These are phyloP conservation scores for Parnassius orleans DNA, from an alignment of 2,888 invertebrate species.

Conservation along the genomic window DNA sequence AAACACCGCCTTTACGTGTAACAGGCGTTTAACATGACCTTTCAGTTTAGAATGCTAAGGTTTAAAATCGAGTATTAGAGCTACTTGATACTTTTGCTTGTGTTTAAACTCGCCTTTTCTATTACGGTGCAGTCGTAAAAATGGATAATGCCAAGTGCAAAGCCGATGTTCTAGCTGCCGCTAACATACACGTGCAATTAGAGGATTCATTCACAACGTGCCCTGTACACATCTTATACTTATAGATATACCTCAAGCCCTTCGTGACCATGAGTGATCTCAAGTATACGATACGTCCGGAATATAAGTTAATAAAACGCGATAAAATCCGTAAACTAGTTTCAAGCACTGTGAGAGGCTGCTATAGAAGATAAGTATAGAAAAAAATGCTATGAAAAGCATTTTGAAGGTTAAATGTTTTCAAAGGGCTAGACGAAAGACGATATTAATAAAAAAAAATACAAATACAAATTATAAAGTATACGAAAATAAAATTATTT, in stretches of 20 bases:
- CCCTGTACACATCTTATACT: constrained; percentile 10
- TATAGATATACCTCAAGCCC: background rate
- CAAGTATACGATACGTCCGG: too few relatives aligned
- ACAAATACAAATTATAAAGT: too few relatives aligned
- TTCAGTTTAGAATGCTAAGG: constrained; percentile 27
- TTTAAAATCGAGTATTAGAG: constrained; percentile 31
- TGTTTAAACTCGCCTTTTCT: constrained; percentile 47
- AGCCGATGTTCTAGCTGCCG: constrained; percentile 35
- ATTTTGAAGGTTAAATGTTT: too few relatives aligned
- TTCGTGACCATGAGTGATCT: too few relatives aligned
- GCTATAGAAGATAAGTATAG: too few relatives aligned
- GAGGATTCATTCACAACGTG: constrained; percentile 33
- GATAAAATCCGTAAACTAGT: too few relatives aligned
- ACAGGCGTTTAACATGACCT: constrained; percentile 17
- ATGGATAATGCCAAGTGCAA: constrained; percentile 54
- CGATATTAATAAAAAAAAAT: too few relatives aligned
- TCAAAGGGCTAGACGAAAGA: too few relatives aligned
- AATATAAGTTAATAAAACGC: too few relatives aligned
- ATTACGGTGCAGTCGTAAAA: constrained; percentile 61
- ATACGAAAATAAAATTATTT: too few relatives aligned
- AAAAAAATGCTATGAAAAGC: too few relatives aligned
- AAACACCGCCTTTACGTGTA: constrained; percentile 29
- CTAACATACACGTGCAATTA: constrained; percentile 47
- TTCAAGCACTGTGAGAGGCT: too few relatives aligned
- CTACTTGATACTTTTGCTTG: constrained; percentile 30